Conservation (phyloP, 2,888 invertebrate species). For the Conistra vaccinii region DNA sequence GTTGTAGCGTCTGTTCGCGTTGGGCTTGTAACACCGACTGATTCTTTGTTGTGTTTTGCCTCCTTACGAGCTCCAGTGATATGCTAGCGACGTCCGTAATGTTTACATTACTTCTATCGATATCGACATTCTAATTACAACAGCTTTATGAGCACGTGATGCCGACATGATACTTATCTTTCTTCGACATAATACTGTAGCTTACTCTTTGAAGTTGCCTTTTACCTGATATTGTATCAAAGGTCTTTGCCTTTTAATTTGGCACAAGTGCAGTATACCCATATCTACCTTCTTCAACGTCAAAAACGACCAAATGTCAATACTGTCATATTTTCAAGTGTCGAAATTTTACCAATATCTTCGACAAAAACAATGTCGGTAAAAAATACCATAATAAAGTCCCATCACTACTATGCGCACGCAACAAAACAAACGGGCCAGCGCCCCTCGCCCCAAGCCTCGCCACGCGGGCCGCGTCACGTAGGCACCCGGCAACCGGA, state of each 20-base stretch:
- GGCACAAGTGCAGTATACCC: not conserved
- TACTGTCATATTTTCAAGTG: accelerated
- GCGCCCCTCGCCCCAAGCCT: constrained; percentile 73
- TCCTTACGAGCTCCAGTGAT: constrained; percentile 82
- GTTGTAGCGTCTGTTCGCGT: constrained; percentile 75
- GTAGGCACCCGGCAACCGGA: constrained; percentile 82
- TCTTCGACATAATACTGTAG: not conserved
- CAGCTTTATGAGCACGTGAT: constrained; percentile 37
- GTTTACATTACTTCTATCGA: constrained; percentile 87
- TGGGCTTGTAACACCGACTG: constrained; percentile 84
- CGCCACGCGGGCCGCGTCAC: constrained; percentile 88
- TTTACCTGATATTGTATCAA: not conserved
- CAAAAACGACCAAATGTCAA: not conserved
- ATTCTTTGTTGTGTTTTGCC: constrained; percentile 89
- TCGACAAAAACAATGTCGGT: constrained; percentile 65
- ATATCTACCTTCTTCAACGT: not conserved
- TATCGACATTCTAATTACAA: constrained; percentile 73
- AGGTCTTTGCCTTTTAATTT: not conserved
- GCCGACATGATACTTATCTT: constrained; percentile 29
- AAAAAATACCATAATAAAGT: constrained; percentile 34
- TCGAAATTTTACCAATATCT: not conserved
- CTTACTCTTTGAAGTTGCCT: not conserved
- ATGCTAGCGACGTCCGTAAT: constrained; percentile 78
- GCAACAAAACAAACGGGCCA: constrained; percentile 84
- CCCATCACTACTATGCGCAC: constrained; percentile 78